These are phyloP conservation scores for Cerastis leucographa DNA, from an alignment of 2,888 invertebrate species.

Conservation along the genomic window DNA sequence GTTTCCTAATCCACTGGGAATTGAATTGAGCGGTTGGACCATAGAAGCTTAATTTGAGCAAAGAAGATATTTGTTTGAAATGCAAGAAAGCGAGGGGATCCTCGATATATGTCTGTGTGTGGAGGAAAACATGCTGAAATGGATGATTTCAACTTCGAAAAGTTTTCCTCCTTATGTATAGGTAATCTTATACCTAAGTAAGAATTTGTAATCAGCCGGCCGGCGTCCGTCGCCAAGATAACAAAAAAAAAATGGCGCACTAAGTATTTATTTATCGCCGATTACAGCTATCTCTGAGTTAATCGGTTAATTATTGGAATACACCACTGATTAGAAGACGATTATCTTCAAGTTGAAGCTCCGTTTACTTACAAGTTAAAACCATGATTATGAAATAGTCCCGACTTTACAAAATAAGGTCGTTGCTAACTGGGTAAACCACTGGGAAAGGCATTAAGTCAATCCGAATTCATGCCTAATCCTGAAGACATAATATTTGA, in stretches of 20 bases:
- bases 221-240: slow-evolving; percentile 41
- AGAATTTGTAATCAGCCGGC: slow-evolving; percentile 44
- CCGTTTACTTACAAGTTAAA: slow-evolving; percentile 25
- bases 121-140: not conserved
- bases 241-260: slow-evolving; percentile 49
- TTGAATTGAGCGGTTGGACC: not conserved
- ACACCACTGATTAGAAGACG: slow-evolving; percentile 32
- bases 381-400: slow-evolving; percentile 20
- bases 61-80: not conserved
- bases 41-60: not conserved
- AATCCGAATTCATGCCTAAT: not conserved
- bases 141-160: not conserved
- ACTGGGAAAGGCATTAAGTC: not conserved
- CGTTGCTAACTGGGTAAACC: slow-evolving; percentile 2
- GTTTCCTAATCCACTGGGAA: not conserved
- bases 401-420: slow-evolving; percentile 5
- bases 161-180: not conserved
- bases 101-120: not conserved
- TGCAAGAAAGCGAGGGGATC: too few species aligned
- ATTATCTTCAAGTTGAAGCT: slow-evolving; percentile 42
- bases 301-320: slow-evolving; percentile 44
- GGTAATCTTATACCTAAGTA: slow-evolving; percentile 22
- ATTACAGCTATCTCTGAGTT: slow-evolving; percentile 38
- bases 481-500: not conserved
- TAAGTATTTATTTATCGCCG: slow-evolving; percentile 32